Evolutionary conservation across 2,888 invertebrate genomes (phyloP), one percentile per base, ranked within the genome.

Genomic region (Diadegma fenestrale): DNA sequence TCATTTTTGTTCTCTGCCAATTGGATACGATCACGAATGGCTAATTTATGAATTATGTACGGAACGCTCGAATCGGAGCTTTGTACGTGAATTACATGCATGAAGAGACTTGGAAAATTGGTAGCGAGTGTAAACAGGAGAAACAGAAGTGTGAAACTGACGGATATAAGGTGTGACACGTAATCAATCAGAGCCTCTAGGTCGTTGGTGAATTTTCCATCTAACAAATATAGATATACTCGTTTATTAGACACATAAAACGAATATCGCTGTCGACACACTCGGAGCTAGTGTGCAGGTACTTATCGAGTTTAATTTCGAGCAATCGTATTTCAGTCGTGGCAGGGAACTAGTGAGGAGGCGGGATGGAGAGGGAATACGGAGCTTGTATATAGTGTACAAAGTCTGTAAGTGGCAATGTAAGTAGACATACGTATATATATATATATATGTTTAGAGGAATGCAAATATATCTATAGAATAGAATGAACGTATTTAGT

Each of bases 241-340:
- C 14, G 14, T 58, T 37, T 10, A 0, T 37, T 26, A 41, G 37
- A 22, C 22, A 58, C 22, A 51, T 64, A 61, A 41, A 76, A 64
- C 48, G 48, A 48, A 41, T 76, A 48, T 76, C 48, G 22, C 69
- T 22, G 26, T 33, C 54, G 78, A 71, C 30, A 78, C 30, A 71
- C 30, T 73, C 30, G 0, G 41, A 51, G 43, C 26, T 41, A 19
- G 69, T 64, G 79, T 63, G 26, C 43, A 61, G 51, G 83, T 83
- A 80, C 81, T 85, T 88, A 89, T 88, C 88, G 88, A 87, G 88
- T 90, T 90, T 89, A 91, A 91, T 91, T 90, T 90, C 90, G 87
- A 88, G 79, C 87, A 88, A 86, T 88, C 90, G 90, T 91, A 91
- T 91, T 90, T 86, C 86, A 82, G 78, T 63, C 61, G 64, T 48